These are phyloP conservation scores for Trichopoda pennipes DNA, from an alignment of 2,888 invertebrate species.

Conservation along the genomic window DNA sequence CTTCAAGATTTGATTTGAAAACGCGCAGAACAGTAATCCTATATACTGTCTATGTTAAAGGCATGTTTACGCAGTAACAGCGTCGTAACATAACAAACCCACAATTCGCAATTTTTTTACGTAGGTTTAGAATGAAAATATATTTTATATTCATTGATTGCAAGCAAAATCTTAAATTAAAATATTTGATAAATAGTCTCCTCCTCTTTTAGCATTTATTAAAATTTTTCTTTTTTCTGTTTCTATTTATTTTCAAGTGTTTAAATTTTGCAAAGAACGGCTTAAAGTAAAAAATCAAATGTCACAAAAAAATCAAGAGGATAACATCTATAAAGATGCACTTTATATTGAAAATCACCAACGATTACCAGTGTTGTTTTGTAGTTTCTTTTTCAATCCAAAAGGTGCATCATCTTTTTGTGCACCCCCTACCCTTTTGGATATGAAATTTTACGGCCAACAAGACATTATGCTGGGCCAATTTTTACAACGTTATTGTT, in stretches of 20 bases:
- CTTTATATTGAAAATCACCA: constrained; percentile 92
- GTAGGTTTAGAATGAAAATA: too few relatives aligned
- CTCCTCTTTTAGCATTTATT: too few relatives aligned
- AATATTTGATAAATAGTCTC: too few relatives aligned
- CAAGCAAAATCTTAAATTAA: too few relatives aligned
- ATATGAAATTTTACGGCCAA: constrained; percentile 96
- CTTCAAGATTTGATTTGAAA: too few relatives aligned
- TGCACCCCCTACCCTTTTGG: constrained; percentile 79
- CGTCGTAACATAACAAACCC: too few relatives aligned
- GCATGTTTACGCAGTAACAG: too few relatives aligned
- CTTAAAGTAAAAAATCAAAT: constrained; percentile 74
- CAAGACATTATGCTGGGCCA: constrained; percentile 97
- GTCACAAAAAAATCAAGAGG: constrained; percentile 77
- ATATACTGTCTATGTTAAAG: too few relatives aligned
- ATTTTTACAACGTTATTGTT: constrained; percentile 96
- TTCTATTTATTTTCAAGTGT: constrained; percentile 72
- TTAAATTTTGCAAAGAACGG: constrained; percentile 73
- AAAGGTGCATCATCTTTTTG: constrained; percentile 80
- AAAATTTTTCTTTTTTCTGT: not conserved
- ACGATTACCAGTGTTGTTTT: constrained; percentile 92
- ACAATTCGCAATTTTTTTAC: too few relatives aligned
- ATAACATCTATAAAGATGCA: constrained; percentile 83
- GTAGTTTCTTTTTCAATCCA: constrained; percentile 83
- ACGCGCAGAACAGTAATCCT: too few relatives aligned
- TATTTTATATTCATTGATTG: too few relatives aligned